Evolutionary conservation across 2,888 invertebrate genomes (phyloP), one percentile per base, ranked within the genome.

Genomic region (Napeogenes sylphis): DNA sequence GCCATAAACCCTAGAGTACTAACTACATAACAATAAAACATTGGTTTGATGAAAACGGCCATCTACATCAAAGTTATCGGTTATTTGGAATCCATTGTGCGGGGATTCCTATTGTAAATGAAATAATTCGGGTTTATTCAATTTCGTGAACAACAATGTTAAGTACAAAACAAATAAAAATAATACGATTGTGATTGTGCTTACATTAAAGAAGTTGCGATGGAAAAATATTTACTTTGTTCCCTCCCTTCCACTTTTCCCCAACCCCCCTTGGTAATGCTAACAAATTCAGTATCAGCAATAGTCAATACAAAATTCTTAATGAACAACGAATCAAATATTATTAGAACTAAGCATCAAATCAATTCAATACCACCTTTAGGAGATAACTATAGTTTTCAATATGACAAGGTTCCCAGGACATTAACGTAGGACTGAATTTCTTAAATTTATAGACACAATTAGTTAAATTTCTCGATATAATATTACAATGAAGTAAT

Each of bases 41-140:
- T 46, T 56, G 62, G 71, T 73, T 71, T 70, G 73, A 75, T 79
- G 73, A 73, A 76, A 75, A 71, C 70, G 73, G 73, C 69, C 71
- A 77, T 75, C 67, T 66, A 68, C 71, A 75, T 77, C 75, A 77
- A 78, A 80, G 74, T 73, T 73, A 76, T 78, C 74, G 64, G 56
- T 65, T 62, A 67, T 62, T 70, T 63, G 71, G 58, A 58, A 54
- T 71, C 70, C 71, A 70, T 72, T 77, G 72, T 74, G 58, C 66
- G 71, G 65, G 83, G 76, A 70, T 82, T 82, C 80, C 68, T 65
- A 76, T 80, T 80, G 73, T 75, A 63, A 66, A 56, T 61, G 63
- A 68, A 69, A 67, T 67, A 71, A 68, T 73, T 65, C 67, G 67
- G 70, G 71, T 77, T 72, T 70, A 69, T 70, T 62, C 58, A 55